phyloP scores from a whole-genome alignment of 2,888 invertebrate species.

The Eilema caniola region DNA sequence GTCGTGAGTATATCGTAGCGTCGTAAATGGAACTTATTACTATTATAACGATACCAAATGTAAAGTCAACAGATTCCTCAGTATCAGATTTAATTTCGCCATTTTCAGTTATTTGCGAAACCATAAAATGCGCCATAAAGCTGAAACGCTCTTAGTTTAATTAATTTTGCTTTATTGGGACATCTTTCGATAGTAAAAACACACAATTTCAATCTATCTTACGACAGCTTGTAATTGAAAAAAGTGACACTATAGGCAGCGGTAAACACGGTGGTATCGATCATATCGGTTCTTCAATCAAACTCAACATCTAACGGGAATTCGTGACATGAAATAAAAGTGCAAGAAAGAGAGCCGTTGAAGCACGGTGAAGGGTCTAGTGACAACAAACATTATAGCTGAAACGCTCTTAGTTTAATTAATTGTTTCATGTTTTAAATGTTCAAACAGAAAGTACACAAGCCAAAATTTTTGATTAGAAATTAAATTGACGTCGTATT shows the following conservation, averaged over 20 bases:
- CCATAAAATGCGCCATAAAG: constrained; percentile 16
- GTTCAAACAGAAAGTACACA: constrained; percentile 22
- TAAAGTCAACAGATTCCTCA: constrained; percentile 15
- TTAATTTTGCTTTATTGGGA: constrained; percentile 22
- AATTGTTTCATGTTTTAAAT: too few relatives aligned
- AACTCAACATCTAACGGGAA: constrained; percentile 33
- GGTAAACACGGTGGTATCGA: not conserved
- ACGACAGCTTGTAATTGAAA: constrained; percentile 2
- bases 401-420: too few relatives aligned
- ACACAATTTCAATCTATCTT: constrained; percentile 13
- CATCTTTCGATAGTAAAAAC: constrained; percentile 8
- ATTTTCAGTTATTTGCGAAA: constrained; percentile 19
- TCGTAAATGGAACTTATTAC: constrained; percentile 24
- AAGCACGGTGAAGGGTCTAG: constrained; percentile 15
- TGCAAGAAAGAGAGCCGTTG: constrained; percentile 8
- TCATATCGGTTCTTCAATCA: not conserved
- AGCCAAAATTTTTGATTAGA: not conserved
- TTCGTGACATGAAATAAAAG: constrained; percentile 28
- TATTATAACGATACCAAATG: constrained; percentile 10
- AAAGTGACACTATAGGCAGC: not conserved
- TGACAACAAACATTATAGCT: constrained; percentile 30
- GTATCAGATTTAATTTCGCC: constrained; percentile 16
- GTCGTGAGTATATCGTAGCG: constrained; percentile 19
- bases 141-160: constrained; percentile 18
- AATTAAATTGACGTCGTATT: too few relatives aligned